A percentile compares a stretch with the other conserved stretches of the same genome.
Evolutionary conservation across 1,140 invertebrate species (phyloP).

Genomic region (Micrasema longulum): DNA sequence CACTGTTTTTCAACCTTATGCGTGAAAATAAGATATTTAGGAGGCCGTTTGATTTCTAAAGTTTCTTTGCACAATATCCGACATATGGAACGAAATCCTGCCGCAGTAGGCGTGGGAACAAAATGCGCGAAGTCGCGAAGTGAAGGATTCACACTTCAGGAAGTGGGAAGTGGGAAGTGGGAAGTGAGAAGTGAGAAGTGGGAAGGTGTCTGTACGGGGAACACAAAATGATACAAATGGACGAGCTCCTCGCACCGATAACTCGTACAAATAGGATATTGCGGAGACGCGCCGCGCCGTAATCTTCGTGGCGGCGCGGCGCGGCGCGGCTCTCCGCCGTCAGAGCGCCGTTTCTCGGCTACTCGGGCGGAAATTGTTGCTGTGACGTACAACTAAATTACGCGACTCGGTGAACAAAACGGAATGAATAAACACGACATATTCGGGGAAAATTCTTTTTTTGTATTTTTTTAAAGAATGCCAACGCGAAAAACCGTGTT

Average conservation of each 20-base stretch:
- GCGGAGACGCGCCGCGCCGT: not conserved
- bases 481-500: too few relatives aligned
- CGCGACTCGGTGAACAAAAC: constrained; percentile 12
- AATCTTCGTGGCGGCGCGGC: not conserved
- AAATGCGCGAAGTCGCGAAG: too few relatives aligned
- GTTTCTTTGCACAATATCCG: too few relatives aligned
- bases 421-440: constrained; percentile 16
- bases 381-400: constrained; percentile 8
- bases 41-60: too few relatives aligned
- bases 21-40: too few relatives aligned
- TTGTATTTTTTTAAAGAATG: too few relatives aligned
- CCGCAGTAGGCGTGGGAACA: not conserved
- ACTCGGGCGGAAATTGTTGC: constrained; percentile 22
- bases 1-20: too few relatives aligned
- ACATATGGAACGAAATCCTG: too few relatives aligned
- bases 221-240: constrained; percentile 7
- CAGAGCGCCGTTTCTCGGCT: constrained; percentile 4
- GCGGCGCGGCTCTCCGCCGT: too few relatives aligned
- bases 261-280: not conserved
- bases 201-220: constrained; percentile 3
- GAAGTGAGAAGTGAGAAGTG: not conserved
- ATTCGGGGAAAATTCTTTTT: not conserved
- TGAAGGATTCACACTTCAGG: not conserved
- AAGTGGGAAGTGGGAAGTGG: not conserved
- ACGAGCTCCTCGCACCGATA: not conserved